Evolutionary conservation across 1,140 invertebrate genomes (phyloP), one percentile per base, ranked within the genome.

Genomic region (Drosophila trapezifrons): DNA sequence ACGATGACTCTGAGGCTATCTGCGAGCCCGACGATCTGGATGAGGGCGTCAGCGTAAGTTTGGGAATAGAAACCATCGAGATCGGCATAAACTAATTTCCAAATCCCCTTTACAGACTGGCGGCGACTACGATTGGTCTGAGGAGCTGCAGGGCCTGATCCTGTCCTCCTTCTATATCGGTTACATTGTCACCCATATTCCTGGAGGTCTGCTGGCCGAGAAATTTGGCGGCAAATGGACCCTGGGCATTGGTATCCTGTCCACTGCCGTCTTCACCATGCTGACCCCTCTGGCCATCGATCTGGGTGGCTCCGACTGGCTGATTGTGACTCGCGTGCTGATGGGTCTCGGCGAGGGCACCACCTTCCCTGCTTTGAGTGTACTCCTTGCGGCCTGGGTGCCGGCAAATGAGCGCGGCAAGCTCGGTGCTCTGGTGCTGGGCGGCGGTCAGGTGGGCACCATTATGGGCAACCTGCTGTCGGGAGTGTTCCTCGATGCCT

Each of bases 161-260:
- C 78, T 95, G 7, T 93, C 94, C 1, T 93, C 94, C 0, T 95
- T 95, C 74, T 95, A 94, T 81, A 94, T 93, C 90, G 94, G 94
- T n/a, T 95, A 95, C 76, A 93, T 95, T 40, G 76, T 92, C 17
- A 91, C 91, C 0, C 94, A 95, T 66, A 76, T 95, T 17, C 94
- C 94, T 1, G 95, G 95, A 3, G 95, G 95, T 9, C 79, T 94
- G 20, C 80, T 96, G 27, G 95, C 96, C 10, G 96, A 97, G 76
- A 93, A 93, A 57, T 97, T 96, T 69, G 95, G 95, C 2, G 96
- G 96, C 3, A 97, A 97, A 79, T 94, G 95, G 78, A 95, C 96
- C 2, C 93, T 98, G 13, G 95, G 95, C 35, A 45, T 95, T 35
- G 96, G 96, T 6, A 95, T 96, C 12, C 90, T 96, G 0, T 94